A percentile compares a stretch with the other conserved stretches of the same genome.
These are phyloP conservation scores for Himalopsyche anomala DNA, from an alignment of 2,888 invertebrate species.

Conservation along the genomic window DNA sequence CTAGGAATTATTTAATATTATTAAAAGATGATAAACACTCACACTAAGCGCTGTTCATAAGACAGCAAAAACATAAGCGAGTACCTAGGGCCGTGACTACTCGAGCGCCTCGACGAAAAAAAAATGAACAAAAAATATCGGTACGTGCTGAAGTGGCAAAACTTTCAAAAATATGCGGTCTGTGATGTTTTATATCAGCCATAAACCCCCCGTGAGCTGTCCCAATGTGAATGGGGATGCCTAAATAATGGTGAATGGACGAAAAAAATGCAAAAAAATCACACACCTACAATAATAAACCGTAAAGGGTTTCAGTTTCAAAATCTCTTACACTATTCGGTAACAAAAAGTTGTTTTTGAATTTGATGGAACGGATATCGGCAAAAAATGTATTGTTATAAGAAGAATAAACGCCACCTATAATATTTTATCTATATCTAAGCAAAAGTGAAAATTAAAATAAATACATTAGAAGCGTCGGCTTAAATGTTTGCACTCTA, in stretches of 20 bases:
- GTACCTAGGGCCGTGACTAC: background rate
- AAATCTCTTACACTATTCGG: background rate
- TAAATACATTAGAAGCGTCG: no score
- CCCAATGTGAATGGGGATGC: background rate
- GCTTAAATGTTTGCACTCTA: no score
- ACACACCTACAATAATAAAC: conserved; percentile 39
- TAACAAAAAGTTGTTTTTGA: no score
- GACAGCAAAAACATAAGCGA: conserved; percentile 32
- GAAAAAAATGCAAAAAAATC: conserved; percentile 48
- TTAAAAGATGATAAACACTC: background rate
- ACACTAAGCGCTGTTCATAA: background rate
- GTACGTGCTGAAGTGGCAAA: conserved; percentile 45
- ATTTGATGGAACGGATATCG: no score
- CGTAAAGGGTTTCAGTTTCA: background rate
- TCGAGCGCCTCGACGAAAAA: conserved; percentile 2
- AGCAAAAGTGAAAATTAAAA: no score
- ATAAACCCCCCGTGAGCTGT: conserved; percentile 57
- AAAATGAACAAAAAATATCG: conserved; percentile 21
- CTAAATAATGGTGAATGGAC: conserved; percentile 6
- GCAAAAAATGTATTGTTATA: no score
- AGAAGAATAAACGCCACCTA: no score
- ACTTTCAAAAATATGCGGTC: conserved; percentile 22
- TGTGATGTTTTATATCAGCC: conserved; percentile 44
- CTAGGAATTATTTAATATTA: no score
- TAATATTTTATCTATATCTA: no score